Evolutionary conservation across 1,140 invertebrate genomes (phyloP), one percentile per base, ranked within the genome.

Genomic region (Eumeta japonica): DNA sequence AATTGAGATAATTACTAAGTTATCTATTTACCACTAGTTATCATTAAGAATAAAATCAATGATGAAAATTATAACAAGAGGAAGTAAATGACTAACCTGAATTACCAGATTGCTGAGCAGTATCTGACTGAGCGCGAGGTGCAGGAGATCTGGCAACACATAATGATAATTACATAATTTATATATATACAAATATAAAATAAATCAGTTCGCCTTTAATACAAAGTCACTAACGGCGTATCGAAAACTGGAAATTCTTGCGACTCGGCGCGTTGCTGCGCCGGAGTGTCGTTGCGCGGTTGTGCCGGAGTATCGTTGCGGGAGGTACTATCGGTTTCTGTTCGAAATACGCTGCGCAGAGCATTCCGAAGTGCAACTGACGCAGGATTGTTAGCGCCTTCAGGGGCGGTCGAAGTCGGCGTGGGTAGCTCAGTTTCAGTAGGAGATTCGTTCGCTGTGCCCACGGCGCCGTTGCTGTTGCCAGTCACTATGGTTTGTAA

Each of bases 121-220:
- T 58, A 9, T 75, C 72, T 2, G 64, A 58, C 35, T 65, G 66
- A 10, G 62, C 55, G 48, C 67, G 57, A 0, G 67, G 72, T 11
- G 70, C 72, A 32, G 68, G 68, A 10, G 64, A 58, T 18, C 67
- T 75, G 38, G 5, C n/a, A 49, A 48, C 15, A 13, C 37, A 31
- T 29, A 14, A 10, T 14, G 16, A 2, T 9, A 10, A 18, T 41
- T 24, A 24, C 20, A 24, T 5, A 24, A 24, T 24, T 7, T 5
- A 7, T 7, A 24, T 7, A 5, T n/a, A 7, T 7, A 24, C 20
- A 24, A 24, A 24, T 7, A 24, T n/a, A 5, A 24, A 24, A 7
- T 24, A 24, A 24, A 24, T 7, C n/a, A 24, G 5, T 7, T 7
- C 20, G n/a, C 20, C 5, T 7, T 24, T 7, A 5, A 7, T 24